Conservation (phyloP, 2,888 invertebrate species). For the Hartigia nigra region DNA sequence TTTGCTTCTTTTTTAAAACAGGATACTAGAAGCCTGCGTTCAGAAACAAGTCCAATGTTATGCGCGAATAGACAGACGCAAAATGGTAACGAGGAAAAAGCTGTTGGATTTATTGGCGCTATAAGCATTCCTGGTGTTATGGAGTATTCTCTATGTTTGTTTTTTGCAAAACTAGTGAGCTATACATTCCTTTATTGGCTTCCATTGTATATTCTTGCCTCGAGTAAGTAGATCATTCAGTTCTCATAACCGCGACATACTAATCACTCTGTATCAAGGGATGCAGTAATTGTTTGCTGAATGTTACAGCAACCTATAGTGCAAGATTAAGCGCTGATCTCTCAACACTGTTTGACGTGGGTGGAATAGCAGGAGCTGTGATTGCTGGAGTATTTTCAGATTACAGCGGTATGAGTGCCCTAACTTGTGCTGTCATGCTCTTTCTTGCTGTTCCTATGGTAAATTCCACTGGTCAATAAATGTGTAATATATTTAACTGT, state of each 20-base stretch:
- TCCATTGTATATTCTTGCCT: conserved; percentile 86
- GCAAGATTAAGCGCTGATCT: conserved; percentile 80
- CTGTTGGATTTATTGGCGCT: conserved; percentile 83
- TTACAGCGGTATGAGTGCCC: conserved; percentile 83
- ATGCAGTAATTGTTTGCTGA: not conserved
- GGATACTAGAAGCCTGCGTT: conserved; percentile 44
- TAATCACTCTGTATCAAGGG: not conserved
- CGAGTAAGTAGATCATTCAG: conserved; percentile 74
- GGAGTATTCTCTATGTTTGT: conserved; percentile 92
- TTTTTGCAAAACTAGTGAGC: conserved; percentile 96
- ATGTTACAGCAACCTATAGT: conserved; percentile 72
- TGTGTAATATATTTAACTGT: conserved; percentile 7
- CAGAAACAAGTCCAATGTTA: conserved; percentile 64
- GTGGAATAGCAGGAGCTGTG: conserved; percentile 91
- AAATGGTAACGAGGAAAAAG: conserved; percentile 63
- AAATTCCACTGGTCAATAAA: conserved; percentile 79
- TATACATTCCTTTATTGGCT: conserved; percentile 98
- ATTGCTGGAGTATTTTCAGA: conserved; percentile 89
- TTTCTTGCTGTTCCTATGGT: conserved; percentile 85
- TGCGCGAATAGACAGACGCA: conserved; percentile 43
- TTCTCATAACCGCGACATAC: conserved; percentile 1
- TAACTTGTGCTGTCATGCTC: conserved; percentile 88
- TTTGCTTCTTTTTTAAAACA: conserved; percentile 17
- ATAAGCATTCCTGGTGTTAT: conserved; percentile 90
- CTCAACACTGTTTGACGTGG: conserved; percentile 87